Base-by-base conservation (phyloP, 2,113 vertebrate species). In the Centropus unirufus region DNA sequence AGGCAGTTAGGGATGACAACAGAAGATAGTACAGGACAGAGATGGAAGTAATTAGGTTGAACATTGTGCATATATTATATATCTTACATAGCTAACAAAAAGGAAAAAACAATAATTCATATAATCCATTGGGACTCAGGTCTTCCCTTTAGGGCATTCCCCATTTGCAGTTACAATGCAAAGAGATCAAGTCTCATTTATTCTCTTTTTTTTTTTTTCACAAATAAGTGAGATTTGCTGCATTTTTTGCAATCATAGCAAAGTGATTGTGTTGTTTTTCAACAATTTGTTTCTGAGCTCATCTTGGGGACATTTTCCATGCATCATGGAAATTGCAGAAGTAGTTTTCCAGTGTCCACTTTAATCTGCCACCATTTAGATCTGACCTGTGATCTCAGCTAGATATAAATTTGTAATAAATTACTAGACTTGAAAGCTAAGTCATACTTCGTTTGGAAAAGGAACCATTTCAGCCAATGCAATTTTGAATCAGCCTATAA, bases 381-480 rank as follows among this genome's bases (percentile, higher is more conserved):
- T 59, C 13, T 82, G 64, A 93, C 66, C 58, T 57, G 29, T 61
- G 58, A 87, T 61, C 81, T 91, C 72, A 89, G 26, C 4, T 59
- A 80, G 44, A 77, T 47, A 73, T 9, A 77, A 72, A 88, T 30
- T 61, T 68, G 27, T 42, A 51, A 62, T 76, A 96, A 64, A 74
- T 90, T 69, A 69, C 47, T 83, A 40, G 24, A 88, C 32, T 74
- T 87, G 47, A 93, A 90, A 87, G 24, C 44, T 93, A 72, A 80
- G 68, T 88, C 81, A 92, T 77, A 57, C 44, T 86, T 92, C 39
- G 69, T 82, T 79, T 82, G 78, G 87, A 94, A 94, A 87, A 79
- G 29, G 36, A 87, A 76, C 2, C 0, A 52, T 82, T 88, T 93
- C 72, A 80, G 58, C 36, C 21, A 74, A 61, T 72, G 59, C 14